These are phyloP conservation scores for Trichomycterus rosablanca DNA, from an alignment of 2,113 vertebrate species.

Conservation along the genomic window DNA sequence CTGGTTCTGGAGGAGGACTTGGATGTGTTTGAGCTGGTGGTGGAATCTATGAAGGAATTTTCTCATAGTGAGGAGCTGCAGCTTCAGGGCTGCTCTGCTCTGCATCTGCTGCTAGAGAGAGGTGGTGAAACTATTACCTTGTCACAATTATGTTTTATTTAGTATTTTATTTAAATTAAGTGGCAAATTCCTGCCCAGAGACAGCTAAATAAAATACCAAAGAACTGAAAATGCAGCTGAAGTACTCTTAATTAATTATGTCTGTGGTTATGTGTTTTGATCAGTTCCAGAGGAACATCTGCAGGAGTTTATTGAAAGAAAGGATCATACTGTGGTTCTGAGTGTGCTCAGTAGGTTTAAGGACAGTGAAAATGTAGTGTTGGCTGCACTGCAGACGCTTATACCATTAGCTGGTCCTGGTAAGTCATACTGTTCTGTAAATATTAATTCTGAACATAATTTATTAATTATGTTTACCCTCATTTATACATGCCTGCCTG, in stretches of 20 bases:
- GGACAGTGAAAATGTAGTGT: constrained; percentile 72
- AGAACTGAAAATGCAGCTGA: too few species aligned
- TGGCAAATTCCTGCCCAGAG: too few species aligned
- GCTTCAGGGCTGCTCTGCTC: constrained; percentile 77
- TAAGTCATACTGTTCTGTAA: constrained; percentile 57
- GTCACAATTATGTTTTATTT: neutral
- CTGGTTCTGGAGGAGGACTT: constrained; percentile 83
- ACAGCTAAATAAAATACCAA: too few species aligned
- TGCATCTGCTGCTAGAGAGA: constrained; percentile 80
- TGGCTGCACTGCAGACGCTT: constrained; percentile 76
- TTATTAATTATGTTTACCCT: too few species aligned
- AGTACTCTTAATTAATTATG: too few species aligned
- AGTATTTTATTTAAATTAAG: too few species aligned
- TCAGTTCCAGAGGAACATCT: constrained; percentile 84
- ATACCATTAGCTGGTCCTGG: constrained; percentile 78
- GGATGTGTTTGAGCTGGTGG: constrained; percentile 82
- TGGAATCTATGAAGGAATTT: constrained; percentile 82
- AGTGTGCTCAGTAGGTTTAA: constrained; percentile 71
- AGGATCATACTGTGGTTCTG: constrained; percentile 80
- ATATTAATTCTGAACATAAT: too few species aligned
- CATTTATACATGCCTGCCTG: too few species aligned
- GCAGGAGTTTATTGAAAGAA: constrained; percentile 87
- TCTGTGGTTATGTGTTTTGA: constrained; percentile 1
- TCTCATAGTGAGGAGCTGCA: constrained; percentile 78
- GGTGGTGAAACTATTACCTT: constrained; percentile 62